Evolutionary conservation across 2,797 vertebrate species (phyloP).

Genomic region (Lateolabrax maculatus): DNA sequence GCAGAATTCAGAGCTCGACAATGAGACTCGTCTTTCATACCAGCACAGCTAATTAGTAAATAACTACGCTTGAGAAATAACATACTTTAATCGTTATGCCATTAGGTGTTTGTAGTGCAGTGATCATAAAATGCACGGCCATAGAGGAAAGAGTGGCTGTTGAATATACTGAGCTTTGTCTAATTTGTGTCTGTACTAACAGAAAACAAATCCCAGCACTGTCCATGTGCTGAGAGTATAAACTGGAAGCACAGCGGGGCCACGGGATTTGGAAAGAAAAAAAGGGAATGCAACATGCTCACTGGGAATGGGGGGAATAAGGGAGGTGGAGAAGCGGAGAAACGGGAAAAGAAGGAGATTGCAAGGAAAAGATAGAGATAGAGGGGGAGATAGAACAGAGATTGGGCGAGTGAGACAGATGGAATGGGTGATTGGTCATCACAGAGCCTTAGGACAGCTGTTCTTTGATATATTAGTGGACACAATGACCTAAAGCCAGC

Average conservation of each 20-base stretch:
- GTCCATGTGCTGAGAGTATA: conserved; percentile 62
- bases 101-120: conserved; percentile 50
- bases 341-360: conserved; percentile 62
- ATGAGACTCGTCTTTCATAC: conserved; percentile 65
- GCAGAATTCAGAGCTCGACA: conserved; percentile 75
- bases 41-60: conserved; percentile 73
- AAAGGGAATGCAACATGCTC: conserved; percentile 53
- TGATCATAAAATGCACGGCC: conserved; percentile 53
- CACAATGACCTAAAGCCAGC: conserved; percentile 88
- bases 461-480: conserved; percentile 95
- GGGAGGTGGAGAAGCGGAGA: conserved; percentile 41
- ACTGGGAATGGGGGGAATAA: conserved; percentile 50
- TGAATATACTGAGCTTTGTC: conserved; percentile 49
- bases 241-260: conserved; percentile 55
- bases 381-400: conserved; percentile 74
- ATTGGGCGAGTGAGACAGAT: conserved; percentile 83
- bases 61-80: conserved; percentile 68
- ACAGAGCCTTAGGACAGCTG: conserved; percentile 91
- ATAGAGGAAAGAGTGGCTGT: conserved; percentile 12
- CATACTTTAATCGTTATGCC: conserved; percentile 58
- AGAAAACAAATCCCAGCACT: conserved; percentile 71
- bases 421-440: conserved; percentile 88
- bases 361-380: conserved; percentile 67
- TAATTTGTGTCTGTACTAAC: conserved; percentile 62
- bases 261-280: conserved; percentile 57